phyloP scores from a whole-genome alignment of 2,113 vertebrate genomes.

The Gasterosteus nipponicus region DNA sequence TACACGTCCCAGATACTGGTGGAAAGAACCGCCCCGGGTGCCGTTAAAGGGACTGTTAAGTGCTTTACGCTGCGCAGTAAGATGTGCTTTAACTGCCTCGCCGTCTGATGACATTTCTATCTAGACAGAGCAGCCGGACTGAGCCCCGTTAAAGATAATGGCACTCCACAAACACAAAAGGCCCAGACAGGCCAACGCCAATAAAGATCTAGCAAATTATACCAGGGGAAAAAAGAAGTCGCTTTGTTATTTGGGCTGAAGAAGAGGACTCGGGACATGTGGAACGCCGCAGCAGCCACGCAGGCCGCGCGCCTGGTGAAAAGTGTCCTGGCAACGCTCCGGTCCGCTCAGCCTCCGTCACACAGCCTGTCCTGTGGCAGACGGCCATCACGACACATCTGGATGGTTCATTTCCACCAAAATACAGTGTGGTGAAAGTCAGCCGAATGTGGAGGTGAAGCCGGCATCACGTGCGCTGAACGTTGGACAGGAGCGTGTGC shows the following conservation, averaged over 20 bases:
- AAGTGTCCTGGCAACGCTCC: conserved; percentile 53
- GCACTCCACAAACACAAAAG: conserved; percentile 61
- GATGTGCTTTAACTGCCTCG: conserved; percentile 20
- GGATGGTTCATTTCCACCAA: conserved; percentile 26
- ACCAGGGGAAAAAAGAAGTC: conserved; percentile 49
- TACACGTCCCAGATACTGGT: conserved; percentile 17
- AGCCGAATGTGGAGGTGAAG: conserved; percentile 34
- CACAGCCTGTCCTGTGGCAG: conserved; percentile 27
- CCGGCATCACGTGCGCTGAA: not conserved
- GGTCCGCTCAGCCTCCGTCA: conserved; percentile 48
- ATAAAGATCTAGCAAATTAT: conserved; percentile 72
- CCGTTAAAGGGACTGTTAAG: conserved; percentile 12
- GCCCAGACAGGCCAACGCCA: conserved; percentile 65
- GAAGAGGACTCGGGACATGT: conserved; percentile 37
- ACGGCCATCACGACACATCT: conserved; percentile 28
- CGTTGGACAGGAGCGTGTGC: too few species aligned
- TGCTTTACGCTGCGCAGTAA: conserved; percentile 26
- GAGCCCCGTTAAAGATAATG: conserved; percentile 69
- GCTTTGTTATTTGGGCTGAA: conserved; percentile 49
- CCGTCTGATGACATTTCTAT: conserved; percentile 33
- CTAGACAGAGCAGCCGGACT: conserved; percentile 42
- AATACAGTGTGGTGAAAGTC: conserved; percentile 18
- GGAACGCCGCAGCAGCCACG: conserved; percentile 1
- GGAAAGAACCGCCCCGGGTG: conserved; percentile 22
- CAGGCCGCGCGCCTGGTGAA: conserved; percentile 27